Evolutionary conservation across 1,140 invertebrate genomes (phyloP).

Genomic region (Listronotus bonariensis): DNA sequence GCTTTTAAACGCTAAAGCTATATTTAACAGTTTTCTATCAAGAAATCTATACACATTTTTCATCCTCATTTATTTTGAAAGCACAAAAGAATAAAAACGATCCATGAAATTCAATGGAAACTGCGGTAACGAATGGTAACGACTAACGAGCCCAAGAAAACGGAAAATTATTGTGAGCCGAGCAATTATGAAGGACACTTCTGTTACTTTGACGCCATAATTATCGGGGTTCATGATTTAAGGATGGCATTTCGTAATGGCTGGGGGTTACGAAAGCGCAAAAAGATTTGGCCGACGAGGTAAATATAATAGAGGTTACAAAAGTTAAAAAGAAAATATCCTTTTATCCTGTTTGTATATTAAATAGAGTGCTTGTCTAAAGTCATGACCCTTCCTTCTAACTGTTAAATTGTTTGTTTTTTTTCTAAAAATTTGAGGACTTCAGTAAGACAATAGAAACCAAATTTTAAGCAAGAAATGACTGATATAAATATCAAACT

Average conservation of each 20-base stretch:
- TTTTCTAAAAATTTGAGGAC: too few species aligned
- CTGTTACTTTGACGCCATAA: constrained; percentile 26
- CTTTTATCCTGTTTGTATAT: too few species aligned
- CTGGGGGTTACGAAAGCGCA: constrained; percentile 2
- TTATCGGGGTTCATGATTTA: constrained; percentile 25
- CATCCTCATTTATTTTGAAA: constrained; percentile 29
- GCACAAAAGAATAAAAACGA: constrained; percentile 27
- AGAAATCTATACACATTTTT: constrained; percentile 26
- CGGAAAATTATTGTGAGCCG: constrained; percentile 31
- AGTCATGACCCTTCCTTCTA: too few species aligned
- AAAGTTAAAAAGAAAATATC: background rate
- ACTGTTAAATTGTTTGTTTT: too few species aligned
- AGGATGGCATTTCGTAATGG: constrained; percentile 12
- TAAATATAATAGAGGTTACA: background rate
- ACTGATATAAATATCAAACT: too few species aligned
- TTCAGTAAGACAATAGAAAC: too few species aligned
- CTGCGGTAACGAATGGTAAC: constrained; percentile 25
- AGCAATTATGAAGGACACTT: constrained; percentile 29
- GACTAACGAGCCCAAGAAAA: constrained; percentile 31
- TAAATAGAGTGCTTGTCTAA: too few species aligned
- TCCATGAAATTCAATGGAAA: constrained; percentile 16
- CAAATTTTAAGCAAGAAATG: too few species aligned
- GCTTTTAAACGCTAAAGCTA: background rate
- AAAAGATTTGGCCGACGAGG: background rate
- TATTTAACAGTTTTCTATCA: constrained; percentile 1